A percentile compares a stretch with the other conserved stretches of the same genome.
These are phyloP conservation scores for Alectura lathami DNA, from an alignment of 2,113 vertebrate species.

Conservation along the genomic window DNA sequence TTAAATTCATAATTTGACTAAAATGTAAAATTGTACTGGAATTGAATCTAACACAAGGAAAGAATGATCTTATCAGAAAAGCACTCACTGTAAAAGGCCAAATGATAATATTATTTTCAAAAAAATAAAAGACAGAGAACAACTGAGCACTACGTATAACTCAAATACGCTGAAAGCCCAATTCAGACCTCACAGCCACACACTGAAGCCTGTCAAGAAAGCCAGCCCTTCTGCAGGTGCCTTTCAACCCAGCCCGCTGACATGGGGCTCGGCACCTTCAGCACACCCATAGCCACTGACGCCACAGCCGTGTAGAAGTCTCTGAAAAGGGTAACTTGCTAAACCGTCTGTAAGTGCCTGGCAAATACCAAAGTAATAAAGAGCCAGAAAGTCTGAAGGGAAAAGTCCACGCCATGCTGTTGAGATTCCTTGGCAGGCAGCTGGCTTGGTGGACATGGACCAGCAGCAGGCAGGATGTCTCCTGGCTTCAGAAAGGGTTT, in stretches of 20 bases:
- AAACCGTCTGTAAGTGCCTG: not conserved
- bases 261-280: not conserved
- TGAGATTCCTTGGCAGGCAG: not conserved
- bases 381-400: not conserved
- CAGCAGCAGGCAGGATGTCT: not conserved
- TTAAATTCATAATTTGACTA: not conserved
- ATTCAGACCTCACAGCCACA: not conserved
- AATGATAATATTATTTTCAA: not conserved
- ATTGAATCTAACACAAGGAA: not conserved
- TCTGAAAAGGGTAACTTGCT: not conserved
- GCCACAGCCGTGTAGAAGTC: not conserved
- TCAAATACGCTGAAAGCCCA: not conserved
- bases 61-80: not conserved
- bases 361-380: not conserved
- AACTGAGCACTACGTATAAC: not conserved
- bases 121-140: not conserved
- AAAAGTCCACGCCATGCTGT: not conserved
- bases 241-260: not conserved
- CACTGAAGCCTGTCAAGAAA: not conserved
- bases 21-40: not conserved
- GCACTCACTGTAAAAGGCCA: fast-evolving
- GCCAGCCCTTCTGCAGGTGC: not conserved
- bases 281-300: fast-evolving
- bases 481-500: not conserved
- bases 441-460: not conserved